A percentile compares a stretch with the other conserved stretches of the same genome.
phyloP scores from a whole-genome alignment of 2,888 invertebrate genomes.

The Lasioglossum morio region DNA sequence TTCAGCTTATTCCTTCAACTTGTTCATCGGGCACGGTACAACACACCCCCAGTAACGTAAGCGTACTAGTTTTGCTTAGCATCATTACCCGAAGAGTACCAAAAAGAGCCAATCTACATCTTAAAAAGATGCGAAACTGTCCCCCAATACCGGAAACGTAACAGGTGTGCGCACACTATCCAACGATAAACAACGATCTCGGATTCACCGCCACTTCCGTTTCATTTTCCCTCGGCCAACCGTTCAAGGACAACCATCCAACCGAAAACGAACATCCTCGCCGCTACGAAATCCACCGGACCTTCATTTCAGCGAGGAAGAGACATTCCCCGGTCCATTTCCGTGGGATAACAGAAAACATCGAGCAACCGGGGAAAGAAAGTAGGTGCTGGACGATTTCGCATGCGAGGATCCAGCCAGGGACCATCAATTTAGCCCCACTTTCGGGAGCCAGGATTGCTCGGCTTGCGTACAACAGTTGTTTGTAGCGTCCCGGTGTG shows the following conservation, averaged over 20 bases:
- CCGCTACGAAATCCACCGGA: neutral
- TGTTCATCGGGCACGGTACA: neutral
- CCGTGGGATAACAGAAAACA: neutral
- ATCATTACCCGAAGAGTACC: neutral
- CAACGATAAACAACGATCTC: neutral
- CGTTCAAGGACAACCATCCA: neutral
- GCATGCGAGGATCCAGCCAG: neutral
- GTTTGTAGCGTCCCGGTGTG: conserved; percentile 37
- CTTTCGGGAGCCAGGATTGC: conserved; percentile 42
- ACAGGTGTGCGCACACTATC: neutral
- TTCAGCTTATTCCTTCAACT: neutral
- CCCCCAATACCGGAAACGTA: neutral
- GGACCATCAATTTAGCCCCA: conserved; percentile 48
- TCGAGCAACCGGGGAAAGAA: neutral
- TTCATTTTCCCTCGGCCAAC: neutral
- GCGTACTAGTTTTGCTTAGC: too few relatives aligned
- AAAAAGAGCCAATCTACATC: neutral
- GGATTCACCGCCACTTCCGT: neutral
- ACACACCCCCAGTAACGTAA: neutral
- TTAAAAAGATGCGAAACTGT: neutral
- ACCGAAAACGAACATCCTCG: neutral
- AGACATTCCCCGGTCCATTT: neutral
- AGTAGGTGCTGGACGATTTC: neutral
- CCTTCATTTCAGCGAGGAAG: neutral
- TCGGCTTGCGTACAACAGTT: conserved; percentile 32